Percentiles rank a stretch among this genome's conserved stretches.
phyloP scores from a whole-genome alignment of 2,888 invertebrate genomes.

The Drosophila silvestris region DNA sequence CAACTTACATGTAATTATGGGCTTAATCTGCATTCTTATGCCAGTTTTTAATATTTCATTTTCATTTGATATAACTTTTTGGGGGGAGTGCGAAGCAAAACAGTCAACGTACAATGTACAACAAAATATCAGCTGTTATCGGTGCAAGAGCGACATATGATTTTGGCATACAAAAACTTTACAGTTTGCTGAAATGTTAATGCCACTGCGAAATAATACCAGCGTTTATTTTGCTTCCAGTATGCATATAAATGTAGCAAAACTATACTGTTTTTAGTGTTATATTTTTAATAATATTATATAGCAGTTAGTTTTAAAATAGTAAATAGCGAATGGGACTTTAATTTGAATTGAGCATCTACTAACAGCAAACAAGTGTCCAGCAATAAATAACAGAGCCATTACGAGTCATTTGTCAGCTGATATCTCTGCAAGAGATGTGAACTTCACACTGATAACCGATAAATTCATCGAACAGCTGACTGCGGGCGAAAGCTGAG shows the following conservation, averaged over 20 bases:
- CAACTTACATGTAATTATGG: slow-evolving; percentile 83
- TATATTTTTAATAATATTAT: not conserved
- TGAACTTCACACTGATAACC: slow-evolving; percentile 17
- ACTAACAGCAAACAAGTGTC: not conserved
- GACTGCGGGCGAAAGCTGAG: slow-evolving; percentile 45
- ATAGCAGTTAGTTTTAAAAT: not conserved
- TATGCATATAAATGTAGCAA: not conserved
- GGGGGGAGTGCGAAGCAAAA: slow-evolving; percentile 24
- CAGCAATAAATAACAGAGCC: not conserved
- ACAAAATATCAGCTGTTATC: slow-evolving; percentile 46
- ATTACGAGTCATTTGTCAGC: not conserved
- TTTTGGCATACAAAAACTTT: slow-evolving; percentile 10
- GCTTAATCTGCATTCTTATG: slow-evolving; percentile 82
- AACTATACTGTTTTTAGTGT: not conserved
- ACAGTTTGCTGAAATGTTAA: slow-evolving; percentile 23
- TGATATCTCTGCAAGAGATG: slow-evolving; percentile 2
- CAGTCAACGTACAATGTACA: slow-evolving; percentile 32
- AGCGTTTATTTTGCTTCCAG: not conserved
- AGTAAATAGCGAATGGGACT: not conserved
- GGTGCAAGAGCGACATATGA: slow-evolving; percentile 26
- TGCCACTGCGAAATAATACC: not conserved
- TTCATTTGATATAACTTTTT: slow-evolving; percentile 38
- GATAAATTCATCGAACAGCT: slow-evolving; percentile 39
- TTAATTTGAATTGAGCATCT: not conserved
- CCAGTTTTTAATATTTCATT: slow-evolving; percentile 18